Evolutionary conservation across 2,797 vertebrate species (phyloP).

Genomic region (Sebastes matsubarae): DNA sequence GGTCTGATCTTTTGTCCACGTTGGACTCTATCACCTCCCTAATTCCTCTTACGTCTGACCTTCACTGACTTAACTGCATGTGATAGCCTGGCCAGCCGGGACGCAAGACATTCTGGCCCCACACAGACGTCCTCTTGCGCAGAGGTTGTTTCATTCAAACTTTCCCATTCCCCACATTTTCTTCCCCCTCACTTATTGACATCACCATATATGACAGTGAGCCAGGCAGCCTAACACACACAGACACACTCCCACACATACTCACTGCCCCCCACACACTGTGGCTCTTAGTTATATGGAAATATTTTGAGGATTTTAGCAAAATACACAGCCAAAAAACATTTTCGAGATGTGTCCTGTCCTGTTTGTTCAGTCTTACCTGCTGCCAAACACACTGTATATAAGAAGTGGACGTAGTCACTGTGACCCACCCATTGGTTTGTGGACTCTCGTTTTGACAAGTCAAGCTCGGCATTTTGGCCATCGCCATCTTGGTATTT

Average conservation of each 20-base stretch:
- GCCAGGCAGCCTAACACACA: not conserved
- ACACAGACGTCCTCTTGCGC: not conserved
- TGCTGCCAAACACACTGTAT: too few species aligned
- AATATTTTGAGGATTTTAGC: not conserved
- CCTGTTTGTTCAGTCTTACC: not conserved
- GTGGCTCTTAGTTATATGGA: not conserved
- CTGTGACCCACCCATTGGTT: too few species aligned
- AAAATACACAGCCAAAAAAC: not conserved
- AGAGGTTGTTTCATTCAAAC: not conserved
- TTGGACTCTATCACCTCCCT: not conserved
- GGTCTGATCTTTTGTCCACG: not conserved
- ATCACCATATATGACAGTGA: conserved; percentile 27
- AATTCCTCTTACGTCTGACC: not conserved
- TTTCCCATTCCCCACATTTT: conserved; percentile 20
- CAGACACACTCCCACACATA: not conserved
- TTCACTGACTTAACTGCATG: not conserved
- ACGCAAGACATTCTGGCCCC: not conserved
- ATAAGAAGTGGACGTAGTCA: too few species aligned
- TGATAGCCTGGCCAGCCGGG: not conserved
- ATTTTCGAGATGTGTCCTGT: not conserved
- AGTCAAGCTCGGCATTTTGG: too few species aligned
- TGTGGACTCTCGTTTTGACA: too few species aligned
- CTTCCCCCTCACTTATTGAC: conserved; percentile 23
- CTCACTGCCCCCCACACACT: not conserved
- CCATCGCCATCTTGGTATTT: too few species aligned